Conservation (phyloP, 2,113 vertebrate genomes). For the Microtus richardsoni region DNA sequence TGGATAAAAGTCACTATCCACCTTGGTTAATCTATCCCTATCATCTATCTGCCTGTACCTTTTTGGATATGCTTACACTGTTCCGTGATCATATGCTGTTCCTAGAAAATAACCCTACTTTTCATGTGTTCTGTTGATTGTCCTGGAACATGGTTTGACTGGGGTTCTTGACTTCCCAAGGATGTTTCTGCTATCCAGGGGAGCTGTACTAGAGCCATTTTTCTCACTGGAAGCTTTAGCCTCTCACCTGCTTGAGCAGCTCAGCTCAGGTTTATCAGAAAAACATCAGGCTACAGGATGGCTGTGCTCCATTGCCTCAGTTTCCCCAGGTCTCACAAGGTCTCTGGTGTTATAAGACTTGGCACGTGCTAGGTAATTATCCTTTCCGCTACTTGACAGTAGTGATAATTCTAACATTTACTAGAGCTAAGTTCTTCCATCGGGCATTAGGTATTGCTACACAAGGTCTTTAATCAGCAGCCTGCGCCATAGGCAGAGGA, state of each 20-base stretch:
- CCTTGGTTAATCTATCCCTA: background rate
- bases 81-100: background rate
- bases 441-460: background rate
- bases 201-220: background rate
- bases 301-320: background rate
- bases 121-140: background rate
- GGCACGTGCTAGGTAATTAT: background rate
- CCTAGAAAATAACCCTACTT: background rate
- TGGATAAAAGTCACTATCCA: background rate
- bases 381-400: slow-evolving; percentile 23
- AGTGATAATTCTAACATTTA: slow-evolving; percentile 29
- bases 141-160: background rate
- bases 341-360: background rate
- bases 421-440: slow-evolving; percentile 1
- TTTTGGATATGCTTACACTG: background rate
- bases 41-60: background rate
- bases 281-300: background rate
- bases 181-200: background rate
- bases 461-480: background rate
- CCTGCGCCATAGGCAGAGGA: background rate
- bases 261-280: background rate
- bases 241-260: too few species aligned
- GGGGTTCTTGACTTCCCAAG: background rate
- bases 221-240: background rate
- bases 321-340: background rate